Conservation (phyloP, 30 jellyfish, hydroid and myxozoan genomes). For the Pseudorhiza aurosa region DNA sequence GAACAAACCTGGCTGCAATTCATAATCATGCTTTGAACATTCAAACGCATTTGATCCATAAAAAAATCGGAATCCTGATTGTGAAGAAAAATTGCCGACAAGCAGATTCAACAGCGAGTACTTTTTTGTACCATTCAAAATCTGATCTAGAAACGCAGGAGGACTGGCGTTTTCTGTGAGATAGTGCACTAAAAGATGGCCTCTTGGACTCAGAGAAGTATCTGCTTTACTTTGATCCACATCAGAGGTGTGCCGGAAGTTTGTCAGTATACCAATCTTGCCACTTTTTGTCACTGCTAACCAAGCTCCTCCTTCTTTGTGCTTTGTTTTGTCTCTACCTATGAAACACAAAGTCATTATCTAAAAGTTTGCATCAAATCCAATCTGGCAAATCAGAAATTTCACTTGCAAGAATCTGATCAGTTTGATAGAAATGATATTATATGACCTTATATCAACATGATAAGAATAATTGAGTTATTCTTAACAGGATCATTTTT, state of each 20-base stretch:
- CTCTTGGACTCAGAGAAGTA: conserved; percentile 44
- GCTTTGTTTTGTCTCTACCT: conserved; percentile 84
- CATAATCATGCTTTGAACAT: background rate
- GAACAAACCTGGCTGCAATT: conserved; percentile 20
- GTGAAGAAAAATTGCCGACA: conserved; percentile 28
- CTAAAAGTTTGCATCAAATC: too few relatives aligned
- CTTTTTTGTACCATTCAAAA: background rate
- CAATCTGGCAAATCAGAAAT: too few relatives aligned
- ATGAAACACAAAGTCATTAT: background rate
- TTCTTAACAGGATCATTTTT: too few relatives aligned
- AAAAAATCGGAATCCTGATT: conserved; percentile 19
- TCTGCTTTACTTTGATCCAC: background rate
- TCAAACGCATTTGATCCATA: conserved; percentile 45
- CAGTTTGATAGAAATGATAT: too few relatives aligned
- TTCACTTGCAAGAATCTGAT: too few relatives aligned
- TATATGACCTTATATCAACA: too few relatives aligned
- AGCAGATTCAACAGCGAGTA: conserved; percentile 60
- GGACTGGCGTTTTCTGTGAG: conserved; percentile 14
- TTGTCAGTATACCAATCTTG: conserved; percentile 71
- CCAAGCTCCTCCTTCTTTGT: conserved; percentile 93
- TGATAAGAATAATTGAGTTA: too few relatives aligned
- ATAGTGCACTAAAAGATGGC: conserved; percentile 57
- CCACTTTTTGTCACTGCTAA: conserved; percentile 76
- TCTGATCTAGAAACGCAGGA: conserved; percentile 14
- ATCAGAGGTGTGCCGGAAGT: conserved; percentile 22